Percentiles rank a stretch among this genome's conserved stretches.
Conservation (phyloP, 1,140 invertebrate species). For the Ladona fulva region DNA sequence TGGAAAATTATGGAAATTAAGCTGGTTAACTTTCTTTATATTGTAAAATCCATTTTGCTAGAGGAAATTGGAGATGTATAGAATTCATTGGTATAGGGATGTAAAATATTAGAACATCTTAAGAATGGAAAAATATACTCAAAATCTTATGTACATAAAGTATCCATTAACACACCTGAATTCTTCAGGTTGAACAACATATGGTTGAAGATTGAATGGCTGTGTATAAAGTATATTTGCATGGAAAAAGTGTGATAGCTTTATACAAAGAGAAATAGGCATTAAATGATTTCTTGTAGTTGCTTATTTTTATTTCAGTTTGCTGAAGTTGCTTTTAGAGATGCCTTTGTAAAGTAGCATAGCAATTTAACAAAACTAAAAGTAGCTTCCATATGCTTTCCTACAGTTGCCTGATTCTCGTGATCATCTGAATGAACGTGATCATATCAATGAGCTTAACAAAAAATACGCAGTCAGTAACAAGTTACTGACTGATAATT, state of each 20-base stretch:
- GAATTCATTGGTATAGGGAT: too few relatives aligned
- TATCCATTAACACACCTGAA: too few relatives aligned
- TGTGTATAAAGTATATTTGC: conserved; percentile 30
- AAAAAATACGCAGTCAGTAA: conserved; percentile 32
- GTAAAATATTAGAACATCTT: too few relatives aligned
- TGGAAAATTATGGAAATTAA: too few relatives aligned
- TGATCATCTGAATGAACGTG: conserved; percentile 24
- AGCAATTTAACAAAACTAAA: conserved; percentile 11
- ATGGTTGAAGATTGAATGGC: conserved; percentile 32
- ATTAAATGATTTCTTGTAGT: not conserved
- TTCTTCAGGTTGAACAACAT: conserved; percentile 28
- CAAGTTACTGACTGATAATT: conserved; percentile 35
- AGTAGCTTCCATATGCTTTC: not conserved
- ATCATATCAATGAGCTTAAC: conserved; percentile 33
- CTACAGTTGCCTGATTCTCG: not conserved
- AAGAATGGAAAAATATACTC: too few relatives aligned
- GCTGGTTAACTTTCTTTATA: too few relatives aligned
- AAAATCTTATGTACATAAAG: too few relatives aligned
- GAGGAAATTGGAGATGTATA: too few relatives aligned
- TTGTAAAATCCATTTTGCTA: too few relatives aligned
- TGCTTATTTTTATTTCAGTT: conserved; percentile 4
- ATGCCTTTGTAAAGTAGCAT: not conserved
- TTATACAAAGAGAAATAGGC: too few relatives aligned
- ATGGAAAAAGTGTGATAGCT: conserved; percentile 12
- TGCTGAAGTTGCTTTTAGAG: conserved; percentile 4